Base-by-base conservation (phyloP, 2,888 invertebrate genomes). In the Tricholauxania praeusta region DNA sequence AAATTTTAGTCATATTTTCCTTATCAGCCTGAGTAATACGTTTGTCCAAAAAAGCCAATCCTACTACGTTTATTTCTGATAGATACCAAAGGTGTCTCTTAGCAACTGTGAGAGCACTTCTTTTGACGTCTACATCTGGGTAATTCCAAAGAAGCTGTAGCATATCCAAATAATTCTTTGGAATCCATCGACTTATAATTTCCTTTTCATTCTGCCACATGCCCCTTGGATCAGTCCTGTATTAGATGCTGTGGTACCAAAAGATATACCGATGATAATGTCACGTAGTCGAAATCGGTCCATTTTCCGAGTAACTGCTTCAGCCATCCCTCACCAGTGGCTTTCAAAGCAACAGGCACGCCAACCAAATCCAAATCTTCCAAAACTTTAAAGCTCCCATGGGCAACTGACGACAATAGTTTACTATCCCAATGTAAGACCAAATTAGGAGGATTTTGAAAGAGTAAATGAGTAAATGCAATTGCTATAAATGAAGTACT, bases 401-500 rank as follows among this genome's bases (percentile, higher is more conserved):
- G 66, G 55, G 28, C 66, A 57, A 72, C 72, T 72, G 59, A 72
- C 39, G 57, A 3, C 72, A 72, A 72, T 57, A 72, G 57, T 72
- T 66, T 51, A 48, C 65, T 64, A 71, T 71, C 65, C 60, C 66
- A 72, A 72, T 64, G 64, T 51, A 71, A 71, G 63, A 63, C 63
- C 28, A 71, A 71, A 49, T 63, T 17, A 63, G 48, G 71, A 71
- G 52, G 3, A 64, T 71, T 71, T 51, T 71, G 22, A 32, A 71
- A 71, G 39, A 63, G 64, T 71, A 32, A 12, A 52, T 71, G 73
- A 59, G 60, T 68, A 19, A 32, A 55, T 67, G 67, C 59, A 68
- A 60, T 64, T 74, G 69, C 74, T 64, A 57, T 72, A 66, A 71
- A 75, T 73, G 57, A 75, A 75, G 72, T 63, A 73, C 63, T 71